Evolutionary conservation across 2,888 invertebrate genomes (phyloP).

Genomic region (Deladenus siricidicola): DNA sequence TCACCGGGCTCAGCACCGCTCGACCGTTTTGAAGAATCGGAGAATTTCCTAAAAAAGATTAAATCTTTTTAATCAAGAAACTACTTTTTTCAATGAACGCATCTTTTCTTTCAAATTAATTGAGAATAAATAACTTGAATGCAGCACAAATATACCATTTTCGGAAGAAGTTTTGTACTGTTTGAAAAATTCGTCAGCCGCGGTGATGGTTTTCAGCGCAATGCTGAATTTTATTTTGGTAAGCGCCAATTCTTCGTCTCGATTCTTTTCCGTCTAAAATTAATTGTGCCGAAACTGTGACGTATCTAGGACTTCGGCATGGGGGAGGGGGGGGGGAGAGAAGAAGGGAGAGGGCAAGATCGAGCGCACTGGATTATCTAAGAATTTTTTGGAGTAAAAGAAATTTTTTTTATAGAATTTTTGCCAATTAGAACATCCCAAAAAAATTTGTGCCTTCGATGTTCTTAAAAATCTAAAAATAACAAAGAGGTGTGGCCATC

Average conservation of each 20-base stretch:
- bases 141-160: too few relatives aligned
- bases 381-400: too few relatives aligned
- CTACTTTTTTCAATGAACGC: background rate
- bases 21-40: background rate
- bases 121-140: background rate
- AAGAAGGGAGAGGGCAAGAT: too few relatives aligned
- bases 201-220: background rate
- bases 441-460: too few relatives aligned
- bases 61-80: background rate
- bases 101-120: background rate
- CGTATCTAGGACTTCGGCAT: too few relatives aligned
- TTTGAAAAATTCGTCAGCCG: conserved; percentile 10
- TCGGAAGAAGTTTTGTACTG: conserved; percentile 4
- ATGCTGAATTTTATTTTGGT: conserved; percentile 16
- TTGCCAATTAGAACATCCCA: too few relatives aligned
- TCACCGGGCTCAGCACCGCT: background rate
- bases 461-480: too few relatives aligned
- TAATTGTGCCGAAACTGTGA: too few relatives aligned
- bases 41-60: background rate
- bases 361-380: too few relatives aligned
- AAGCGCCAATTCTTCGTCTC: conserved; percentile 15
- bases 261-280: conserved; percentile 3
- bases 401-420: too few relatives aligned
- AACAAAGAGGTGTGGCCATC: too few relatives aligned
- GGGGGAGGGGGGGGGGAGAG: too few relatives aligned